Evolutionary conservation across 2,797 vertebrate genomes (phyloP), one percentile per base, ranked within the genome.

Genomic region (Lateolabrax maculatus): DNA sequence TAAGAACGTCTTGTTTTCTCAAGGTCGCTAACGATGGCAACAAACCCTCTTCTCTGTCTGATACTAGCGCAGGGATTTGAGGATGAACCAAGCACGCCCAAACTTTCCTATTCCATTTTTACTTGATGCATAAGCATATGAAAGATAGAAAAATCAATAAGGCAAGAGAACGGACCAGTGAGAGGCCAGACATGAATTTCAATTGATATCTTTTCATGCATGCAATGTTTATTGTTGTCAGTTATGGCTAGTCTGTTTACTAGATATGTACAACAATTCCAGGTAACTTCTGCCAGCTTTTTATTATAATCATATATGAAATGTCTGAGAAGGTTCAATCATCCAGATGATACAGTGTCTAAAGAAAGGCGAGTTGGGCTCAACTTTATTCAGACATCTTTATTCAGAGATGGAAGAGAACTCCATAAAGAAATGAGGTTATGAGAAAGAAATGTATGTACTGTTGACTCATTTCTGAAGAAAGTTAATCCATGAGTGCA

Each of bases 111-210:
- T 92, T 91, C 91, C 31, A 70, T 90, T 90, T 92, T 86, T 90
- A 89, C 86, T 83, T 85, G 69, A 91, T 89, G 89, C 83, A 90
- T 90, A 91, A 89, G 88, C 89, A 92, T 90, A 89, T 90, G 79
- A 93, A 93, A 92, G 87, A 85, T 66, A 76, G 56, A 74, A 88
- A 88, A 94, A 93, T 94, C 94, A 92, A 93, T 94, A 90, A 66
- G 70, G 84, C 68, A 72, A 68, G 75, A 89, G 80, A 87, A 86
- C 41, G 37, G 78, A 64, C 76, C 49, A 56, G 76, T 75, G 77
- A 81, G 84, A 80, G 76, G 81, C 55, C 51, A 76, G 74, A 48
- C 83, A 61, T 80, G 86, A 90, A 89, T 92, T 90, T 90, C 75
- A 89, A 88, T 84, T 12, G 75, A 71, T 66, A 52, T 60, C 15